A percentile compares a stretch with the other conserved stretches of the same genome.
Evolutionary conservation across 1,140 invertebrate species (phyloP).

Genomic region (Acromyrmex echinatior): DNA sequence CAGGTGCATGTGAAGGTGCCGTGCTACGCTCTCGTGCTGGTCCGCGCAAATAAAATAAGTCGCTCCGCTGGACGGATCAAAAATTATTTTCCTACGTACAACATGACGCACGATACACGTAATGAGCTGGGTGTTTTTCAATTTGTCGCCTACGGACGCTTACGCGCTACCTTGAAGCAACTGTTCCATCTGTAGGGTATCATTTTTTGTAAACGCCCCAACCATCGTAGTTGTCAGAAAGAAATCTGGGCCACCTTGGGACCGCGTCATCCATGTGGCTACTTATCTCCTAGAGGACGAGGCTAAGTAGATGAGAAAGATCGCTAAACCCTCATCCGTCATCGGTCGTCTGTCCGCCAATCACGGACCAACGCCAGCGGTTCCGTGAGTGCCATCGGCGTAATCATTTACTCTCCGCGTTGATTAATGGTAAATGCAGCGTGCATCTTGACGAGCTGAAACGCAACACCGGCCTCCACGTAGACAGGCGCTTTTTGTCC

Average conservation of each 20-base stretch:
- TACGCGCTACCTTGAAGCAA: neutral
- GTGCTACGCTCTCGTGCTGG: constrained; percentile 33
- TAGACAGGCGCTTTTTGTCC: constrained; percentile 69
- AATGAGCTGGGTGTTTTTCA: neutral
- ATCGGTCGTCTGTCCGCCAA: constrained; percentile 73
- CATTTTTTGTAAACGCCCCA: constrained; percentile 31
- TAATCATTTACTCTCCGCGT: constrained; percentile 75
- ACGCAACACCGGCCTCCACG: constrained; percentile 69
- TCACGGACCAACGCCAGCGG: constrained; percentile 55
- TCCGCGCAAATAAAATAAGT: constrained; percentile 35
- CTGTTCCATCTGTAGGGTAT: neutral
- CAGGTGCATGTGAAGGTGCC: constrained; percentile 59
- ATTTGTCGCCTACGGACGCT: neutral
- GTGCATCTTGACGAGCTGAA: constrained; percentile 73
- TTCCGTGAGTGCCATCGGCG: constrained; percentile 70
- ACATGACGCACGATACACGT: neutral
- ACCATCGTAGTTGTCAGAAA: constrained; percentile 3
- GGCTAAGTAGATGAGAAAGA: constrained; percentile 41
- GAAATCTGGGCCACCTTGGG: constrained; percentile 46
- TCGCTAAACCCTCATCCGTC: constrained; percentile 77
- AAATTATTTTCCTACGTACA: constrained; percentile 57
- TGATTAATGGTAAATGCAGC: constrained; percentile 73
- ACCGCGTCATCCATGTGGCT: neutral
- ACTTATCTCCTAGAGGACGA: constrained; percentile 30
- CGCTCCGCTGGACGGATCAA: constrained; percentile 26